phyloP scores from a whole-genome alignment of 2,113 vertebrate genomes.

The Phocoena sinus region DNA sequence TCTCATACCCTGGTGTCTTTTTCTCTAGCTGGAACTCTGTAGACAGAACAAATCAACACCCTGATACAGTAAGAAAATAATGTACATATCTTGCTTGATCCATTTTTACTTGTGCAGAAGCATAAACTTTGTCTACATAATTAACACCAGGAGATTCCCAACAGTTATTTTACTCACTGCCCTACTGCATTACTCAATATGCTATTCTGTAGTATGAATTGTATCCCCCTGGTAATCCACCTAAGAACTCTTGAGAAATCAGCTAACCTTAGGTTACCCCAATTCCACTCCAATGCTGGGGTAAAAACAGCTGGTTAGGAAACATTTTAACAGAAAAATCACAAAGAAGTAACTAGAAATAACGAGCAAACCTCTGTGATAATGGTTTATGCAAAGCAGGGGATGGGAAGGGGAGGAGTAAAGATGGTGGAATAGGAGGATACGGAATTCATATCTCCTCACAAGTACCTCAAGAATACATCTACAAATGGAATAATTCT shows the following conservation, averaged over 20 bases:
- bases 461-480: background rate
- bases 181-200: background rate
- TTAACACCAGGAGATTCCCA: background rate
- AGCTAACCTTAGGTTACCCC: background rate
- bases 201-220: background rate
- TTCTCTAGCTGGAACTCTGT: background rate
- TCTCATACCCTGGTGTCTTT: background rate
- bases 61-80: background rate
- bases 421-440: background rate
- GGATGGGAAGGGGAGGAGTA: background rate
- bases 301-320: background rate
- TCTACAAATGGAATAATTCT: background rate
- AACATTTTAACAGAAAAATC: background rate
- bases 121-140: background rate
- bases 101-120: background rate
- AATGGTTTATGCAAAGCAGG: background rate
- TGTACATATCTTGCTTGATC: background rate
- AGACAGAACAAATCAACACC: background rate
- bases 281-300: background rate
- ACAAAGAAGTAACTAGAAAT: background rate
- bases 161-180: background rate
- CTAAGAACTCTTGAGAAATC: background rate
- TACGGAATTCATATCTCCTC: background rate
- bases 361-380: background rate
- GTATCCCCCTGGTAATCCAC: background rate